phyloP scores from a whole-genome alignment of 2,113 vertebrate species.

The Gallinago media region DNA sequence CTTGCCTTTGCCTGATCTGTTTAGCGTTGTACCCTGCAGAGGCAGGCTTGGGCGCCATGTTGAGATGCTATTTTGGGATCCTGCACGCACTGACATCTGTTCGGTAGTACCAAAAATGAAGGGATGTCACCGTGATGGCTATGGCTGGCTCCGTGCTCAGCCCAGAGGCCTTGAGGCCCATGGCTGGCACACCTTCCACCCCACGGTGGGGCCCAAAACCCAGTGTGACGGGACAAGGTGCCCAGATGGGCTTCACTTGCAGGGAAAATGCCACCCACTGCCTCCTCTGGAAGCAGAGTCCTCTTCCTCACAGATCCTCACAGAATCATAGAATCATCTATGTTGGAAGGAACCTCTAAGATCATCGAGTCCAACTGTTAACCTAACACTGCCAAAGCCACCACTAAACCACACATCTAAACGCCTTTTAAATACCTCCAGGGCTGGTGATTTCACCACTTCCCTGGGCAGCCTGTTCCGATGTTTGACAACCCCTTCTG shows the following conservation, averaged over 20 bases:
- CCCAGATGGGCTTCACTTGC: background rate
- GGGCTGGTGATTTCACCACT: background rate
- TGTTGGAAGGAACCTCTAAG: background rate
- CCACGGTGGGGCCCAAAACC: fast-evolving
- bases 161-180: background rate
- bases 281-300: background rate
- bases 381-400: background rate
- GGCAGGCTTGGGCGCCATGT: fast-evolving
- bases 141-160: background rate
- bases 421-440: background rate
- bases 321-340: background rate
- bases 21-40: fast-evolving
- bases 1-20: background rate
- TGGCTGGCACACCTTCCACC: too few relatives aligned
- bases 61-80: background rate
- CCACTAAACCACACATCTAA: background rate
- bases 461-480: background rate
- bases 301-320: too few relatives aligned
- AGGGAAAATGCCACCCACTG: background rate
- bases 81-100: fast-evolving
- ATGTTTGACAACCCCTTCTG: background rate
- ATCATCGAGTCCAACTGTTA: background rate
- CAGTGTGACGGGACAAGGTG: background rate
- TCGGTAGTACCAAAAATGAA: fast-evolving
- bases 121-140: background rate